Evolutionary conservation across 1,140 invertebrate species (phyloP).

Genomic region (Bathynomus jamesi): DNA sequence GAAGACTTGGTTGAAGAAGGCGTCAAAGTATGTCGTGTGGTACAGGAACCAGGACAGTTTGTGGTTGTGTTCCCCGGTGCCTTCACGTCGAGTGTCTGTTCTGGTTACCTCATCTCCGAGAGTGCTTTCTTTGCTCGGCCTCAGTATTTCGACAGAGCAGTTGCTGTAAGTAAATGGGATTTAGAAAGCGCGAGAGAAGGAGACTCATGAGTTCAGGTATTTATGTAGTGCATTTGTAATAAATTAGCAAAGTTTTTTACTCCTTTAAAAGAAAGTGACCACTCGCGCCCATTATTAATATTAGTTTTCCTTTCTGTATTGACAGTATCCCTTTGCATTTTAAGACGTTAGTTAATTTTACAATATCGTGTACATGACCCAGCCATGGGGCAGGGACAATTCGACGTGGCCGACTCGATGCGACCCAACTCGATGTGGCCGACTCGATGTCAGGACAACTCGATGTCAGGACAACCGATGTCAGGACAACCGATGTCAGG

Average conservation of each 20-base stretch:
- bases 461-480: too few species aligned
- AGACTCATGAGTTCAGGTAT: too few species aligned
- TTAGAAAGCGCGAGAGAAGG: neutral
- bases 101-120: constrained; percentile 83
- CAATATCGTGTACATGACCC: neutral
- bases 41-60: constrained; percentile 83
- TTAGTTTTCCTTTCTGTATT: neutral
- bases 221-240: neutral
- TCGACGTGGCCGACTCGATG: too few species aligned
- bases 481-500: too few species aligned
- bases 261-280: neutral
- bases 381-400: too few species aligned
- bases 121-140: constrained; percentile 86
- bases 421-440: too few species aligned
- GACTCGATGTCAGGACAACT: too few species aligned
- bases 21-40: constrained; percentile 66
- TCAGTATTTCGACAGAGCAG: constrained; percentile 66
- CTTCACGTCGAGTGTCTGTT: constrained; percentile 80
- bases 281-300: constrained; percentile 3
- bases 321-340: neutral
- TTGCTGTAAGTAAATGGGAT: constrained; percentile 47
- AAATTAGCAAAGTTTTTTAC: neutral
- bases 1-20: constrained; percentile 62
- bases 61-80: constrained; percentile 83
- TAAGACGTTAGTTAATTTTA: neutral